Percentiles rank a stretch among this genome's conserved stretches.
Conservation (phyloP, 64 coral and sea anemone species). For the Stichodactyla mertensii region DNA sequence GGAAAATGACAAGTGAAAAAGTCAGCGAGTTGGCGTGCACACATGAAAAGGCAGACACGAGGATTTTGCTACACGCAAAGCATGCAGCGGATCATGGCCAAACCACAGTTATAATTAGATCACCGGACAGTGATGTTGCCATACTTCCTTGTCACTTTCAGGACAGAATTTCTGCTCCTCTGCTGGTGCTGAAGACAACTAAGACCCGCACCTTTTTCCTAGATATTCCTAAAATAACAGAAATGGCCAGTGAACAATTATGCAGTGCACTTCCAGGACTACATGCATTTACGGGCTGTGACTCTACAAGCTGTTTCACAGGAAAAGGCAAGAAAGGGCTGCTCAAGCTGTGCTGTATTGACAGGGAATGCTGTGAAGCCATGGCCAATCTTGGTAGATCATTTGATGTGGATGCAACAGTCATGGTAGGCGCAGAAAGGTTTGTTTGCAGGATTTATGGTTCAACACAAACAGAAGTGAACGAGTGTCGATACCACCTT, state of each 20-base stretch:
- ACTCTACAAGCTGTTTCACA: conserved; percentile 1
- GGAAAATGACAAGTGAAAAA: background rate
- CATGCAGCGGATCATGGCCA: background rate
- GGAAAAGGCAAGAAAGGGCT: conserved; percentile 4
- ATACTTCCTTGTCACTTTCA: too few species aligned
- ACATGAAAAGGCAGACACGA: conserved; percentile 5
- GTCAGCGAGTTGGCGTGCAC: background rate
- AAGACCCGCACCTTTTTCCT: too few species aligned
- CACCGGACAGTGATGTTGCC: background rate
- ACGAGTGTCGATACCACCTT: conserved; percentile 12
- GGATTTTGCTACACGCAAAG: background rate
- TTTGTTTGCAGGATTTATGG: background rate
- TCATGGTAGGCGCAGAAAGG: background rate
- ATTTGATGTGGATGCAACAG: background rate
- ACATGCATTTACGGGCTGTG: background rate
- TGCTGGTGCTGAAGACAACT: too few species aligned
- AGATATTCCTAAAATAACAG: background rate
- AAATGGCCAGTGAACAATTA: background rate
- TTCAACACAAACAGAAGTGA: background rate
- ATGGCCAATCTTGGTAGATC: background rate
- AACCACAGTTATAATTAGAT: background rate
- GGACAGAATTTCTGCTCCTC: too few species aligned
- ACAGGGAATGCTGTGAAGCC: background rate
- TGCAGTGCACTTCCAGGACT: background rate
- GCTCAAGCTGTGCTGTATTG: background rate